Base-by-base conservation (phyloP, 2,113 vertebrate genomes). In the Chaetorhynchus papuensis region DNA sequence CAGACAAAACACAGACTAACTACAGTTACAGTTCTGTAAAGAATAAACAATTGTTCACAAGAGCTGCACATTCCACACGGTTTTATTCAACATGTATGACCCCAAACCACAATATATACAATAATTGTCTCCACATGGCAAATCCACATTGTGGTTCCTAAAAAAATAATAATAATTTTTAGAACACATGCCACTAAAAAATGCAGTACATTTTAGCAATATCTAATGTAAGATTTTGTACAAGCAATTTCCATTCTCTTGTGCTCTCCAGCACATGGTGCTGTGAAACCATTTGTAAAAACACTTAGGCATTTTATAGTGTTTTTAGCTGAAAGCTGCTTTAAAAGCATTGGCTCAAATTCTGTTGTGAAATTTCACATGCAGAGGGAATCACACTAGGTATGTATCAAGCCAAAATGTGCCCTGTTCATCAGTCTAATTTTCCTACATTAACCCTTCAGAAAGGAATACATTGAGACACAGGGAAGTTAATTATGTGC, bases 1-100 rank as follows among this genome's bases (percentile, higher is more conserved):
- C 88, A 93, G 96, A 96, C 95, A 96, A 96, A 95, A 97, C 86
- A 97, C 76, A 96, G 96, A 95, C 96, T 90, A 95, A 94, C 77
- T 91, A 76, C 13, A 17, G 95, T 83, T 84, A 77, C 54, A 94
- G 81, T 77, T 87, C 72, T 83, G 50, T 69, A 92, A 94, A 87
- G 88, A 96, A 96, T 91, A 96, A 97, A 96, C 92, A 97, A 86
- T 59, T 74, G 87, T 66, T 90, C 59, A 11, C 81, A 91, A 63
- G 93, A 94, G 91, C 72, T 91, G 72, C 57, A 90, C 93, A 94
- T 97, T 96, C 96, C 94, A 88, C 91, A 95, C 12, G 0, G 86
- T 94, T 96, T 96, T 95, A 93, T 94, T 96, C 94, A 95, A 96
- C 82, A 95, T 81, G 89, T 89, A 96, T 91, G 90, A 97, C 96